Evolutionary conservation across 2,888 invertebrate genomes (phyloP), one percentile per base, ranked within the genome.

Genomic region (Mactromeris polynyma): DNA sequence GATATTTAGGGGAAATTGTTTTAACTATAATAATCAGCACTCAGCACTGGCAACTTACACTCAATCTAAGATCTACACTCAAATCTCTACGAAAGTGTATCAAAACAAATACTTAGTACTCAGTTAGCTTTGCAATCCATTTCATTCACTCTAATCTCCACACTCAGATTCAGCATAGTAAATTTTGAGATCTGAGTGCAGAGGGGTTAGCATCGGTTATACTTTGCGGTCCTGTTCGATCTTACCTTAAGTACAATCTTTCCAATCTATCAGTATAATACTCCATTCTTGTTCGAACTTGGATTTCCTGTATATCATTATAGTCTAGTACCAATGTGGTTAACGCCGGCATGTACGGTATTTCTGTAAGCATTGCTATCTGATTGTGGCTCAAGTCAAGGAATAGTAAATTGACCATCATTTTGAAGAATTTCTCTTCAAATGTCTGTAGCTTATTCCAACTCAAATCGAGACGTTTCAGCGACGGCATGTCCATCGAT

Each of bases 341-440:
- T 21, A 92, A 64, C 79, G 79, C 90, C 17, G 90, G 90, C 42
- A 92, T 64, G 81, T 85, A 82, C 2, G 90, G 90, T n/a, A 92
- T 54, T 36, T 86, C 51, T n/a, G 85, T 86, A 17, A 92, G n/a
- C 26, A 86, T 86, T 19, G 69, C 79, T 14, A 92, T 79, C 17
- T 54, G 31, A 54, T 92, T 92, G 64, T 92, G 92, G 77, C 92
- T 92, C 54, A 92, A 51, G 33, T 92, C 92, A 11, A 92, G 78
- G 21, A 51, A 85, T n/a, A 81, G 33, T 33, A 92, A 64, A 6
- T 83, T 82, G 1, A 38, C 46, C 64, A 90, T 14, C 90, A 90
- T 92, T 17, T 54, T 51, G 51, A 89, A 89, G 19, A 89, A 77
- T 2, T 85, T 86, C 21, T 42, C 36, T 14, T 80, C 40, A 21